Evolutionary conservation across 2,888 invertebrate species (phyloP).

Genomic region (Machimus rusticus): DNA sequence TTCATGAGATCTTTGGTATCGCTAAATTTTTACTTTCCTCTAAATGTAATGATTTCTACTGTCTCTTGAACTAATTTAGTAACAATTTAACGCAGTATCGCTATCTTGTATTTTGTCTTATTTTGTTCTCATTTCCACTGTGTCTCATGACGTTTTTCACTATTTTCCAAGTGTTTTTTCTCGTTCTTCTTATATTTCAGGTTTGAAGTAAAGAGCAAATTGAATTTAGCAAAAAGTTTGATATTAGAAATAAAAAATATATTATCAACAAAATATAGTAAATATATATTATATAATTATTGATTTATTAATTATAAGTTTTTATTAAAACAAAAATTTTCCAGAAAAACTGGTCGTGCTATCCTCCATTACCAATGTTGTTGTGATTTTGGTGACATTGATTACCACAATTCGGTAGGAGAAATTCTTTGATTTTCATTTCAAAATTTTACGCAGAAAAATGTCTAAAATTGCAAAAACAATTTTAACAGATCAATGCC

Average conservation of each 20-base stretch:
- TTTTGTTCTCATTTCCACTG: background rate
- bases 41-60: background rate
- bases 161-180: slow-evolving; percentile 43
- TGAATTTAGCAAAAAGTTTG: slow-evolving; percentile 43
- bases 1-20: slow-evolving; percentile 22
- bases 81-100: background rate
- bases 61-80: background rate
- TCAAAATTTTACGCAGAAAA: slow-evolving; percentile 42
- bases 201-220: slow-evolving; percentile 27
- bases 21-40: slow-evolving; percentile 4
- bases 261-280: slow-evolving; percentile 8
- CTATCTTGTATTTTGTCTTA: background rate
- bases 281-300: slow-evolving; percentile 15
- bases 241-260: slow-evolving; percentile 45
- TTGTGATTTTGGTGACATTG: slow-evolving; percentile 64
- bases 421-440: slow-evolving; percentile 50
- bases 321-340: slow-evolving; percentile 54
- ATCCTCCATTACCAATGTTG: slow-evolving; percentile 65
- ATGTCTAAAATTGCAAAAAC: slow-evolving; percentile 46
- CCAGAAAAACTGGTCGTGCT: slow-evolving; percentile 65
- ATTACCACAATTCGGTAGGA: slow-evolving; percentile 64
- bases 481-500: slow-evolving; percentile 46
- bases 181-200: slow-evolving; percentile 12
- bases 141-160: slow-evolving; percentile 5
- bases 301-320: slow-evolving; percentile 46